These are phyloP conservation scores for Apotomis turbidana DNA, from an alignment of 2,888 invertebrate species.

Conservation along the genomic window DNA sequence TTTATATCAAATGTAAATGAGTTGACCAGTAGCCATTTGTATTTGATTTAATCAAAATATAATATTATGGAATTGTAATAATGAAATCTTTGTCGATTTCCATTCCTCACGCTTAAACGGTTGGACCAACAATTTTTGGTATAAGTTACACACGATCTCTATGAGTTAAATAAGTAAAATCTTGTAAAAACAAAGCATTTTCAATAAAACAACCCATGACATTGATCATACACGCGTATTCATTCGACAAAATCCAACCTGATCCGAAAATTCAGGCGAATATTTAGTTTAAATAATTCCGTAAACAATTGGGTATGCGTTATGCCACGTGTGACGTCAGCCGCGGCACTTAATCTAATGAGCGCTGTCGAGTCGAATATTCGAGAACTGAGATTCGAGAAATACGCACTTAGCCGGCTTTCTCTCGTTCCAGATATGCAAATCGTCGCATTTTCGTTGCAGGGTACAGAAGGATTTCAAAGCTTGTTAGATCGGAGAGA, in stretches of 20 bases:
- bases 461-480: background rate
- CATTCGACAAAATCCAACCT: background rate
- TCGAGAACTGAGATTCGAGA: constrained; percentile 20
- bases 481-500: too few species aligned
- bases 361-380: constrained; percentile 19
- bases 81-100: too few species aligned
- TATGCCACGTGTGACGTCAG: constrained; percentile 22
- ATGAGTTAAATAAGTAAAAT: too few species aligned
- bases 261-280: background rate
- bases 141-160: too few species aligned
- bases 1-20: too few species aligned
- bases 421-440: constrained; percentile 23
- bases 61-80: too few species aligned
- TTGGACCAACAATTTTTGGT: too few species aligned
- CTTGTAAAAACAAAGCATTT: too few species aligned
- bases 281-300: constrained; percentile 17
- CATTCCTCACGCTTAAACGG: too few species aligned
- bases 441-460: constrained; percentile 15
- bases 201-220: background rate
- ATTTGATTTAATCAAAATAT: too few species aligned
- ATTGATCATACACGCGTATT: background rate
- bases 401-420: constrained; percentile 11
- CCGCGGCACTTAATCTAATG: constrained; percentile 22
- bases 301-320: constrained; percentile 13
- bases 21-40: too few species aligned